Evolutionary conservation across 2,797 vertebrate genomes (phyloP), one percentile per base, ranked within the genome.

Genomic region (Emydoidea blandingii): DNA sequence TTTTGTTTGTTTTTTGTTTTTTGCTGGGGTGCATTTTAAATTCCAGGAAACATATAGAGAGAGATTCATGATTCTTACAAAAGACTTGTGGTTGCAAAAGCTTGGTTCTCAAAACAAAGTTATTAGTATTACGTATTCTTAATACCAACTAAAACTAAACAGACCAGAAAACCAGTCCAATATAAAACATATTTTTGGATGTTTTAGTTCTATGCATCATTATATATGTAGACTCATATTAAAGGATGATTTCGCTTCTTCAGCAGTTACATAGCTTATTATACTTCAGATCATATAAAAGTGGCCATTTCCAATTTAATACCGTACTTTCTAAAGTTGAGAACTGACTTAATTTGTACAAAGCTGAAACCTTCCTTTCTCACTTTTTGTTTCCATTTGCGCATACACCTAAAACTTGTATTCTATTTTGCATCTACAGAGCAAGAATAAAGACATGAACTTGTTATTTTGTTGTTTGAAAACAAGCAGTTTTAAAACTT

Each of bases 351-450:
- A 83, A 80, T 93, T 81, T 85, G 23, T 41, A 79, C 83, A 91
- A 15, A n/a, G 59, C 19, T 81, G 62, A 3, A 44, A 50, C 11
- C 87, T 87, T 16, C 1, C 19, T 94, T 89, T 88, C n/a, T 85
- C 80, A 29, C 1, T 79, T 91, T 91, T 29, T 59, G 1, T 88
- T 93, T 93, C 2, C 4, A 41, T 72, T 72, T 6, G 23, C 1
- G 1, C 41, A 5, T 90, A 87, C 12, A 31, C 1, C 3, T 10
- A 56, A 49, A 15, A 56, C 2, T 86, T 92, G 16, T 53, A 19
- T 92, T 91, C 88, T 87, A 34, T 93, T 94, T 62, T 86, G n/a
- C 79, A 57, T 2, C 90, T 68, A 23, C n/a, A 57, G 27, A 86
- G 4, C 44, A 79, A 18, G 68, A 81, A 12, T 88, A 78, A 95